Base-by-base conservation (phyloP, 2,113 vertebrate genomes). In the Embiotoca jacksoni region DNA sequence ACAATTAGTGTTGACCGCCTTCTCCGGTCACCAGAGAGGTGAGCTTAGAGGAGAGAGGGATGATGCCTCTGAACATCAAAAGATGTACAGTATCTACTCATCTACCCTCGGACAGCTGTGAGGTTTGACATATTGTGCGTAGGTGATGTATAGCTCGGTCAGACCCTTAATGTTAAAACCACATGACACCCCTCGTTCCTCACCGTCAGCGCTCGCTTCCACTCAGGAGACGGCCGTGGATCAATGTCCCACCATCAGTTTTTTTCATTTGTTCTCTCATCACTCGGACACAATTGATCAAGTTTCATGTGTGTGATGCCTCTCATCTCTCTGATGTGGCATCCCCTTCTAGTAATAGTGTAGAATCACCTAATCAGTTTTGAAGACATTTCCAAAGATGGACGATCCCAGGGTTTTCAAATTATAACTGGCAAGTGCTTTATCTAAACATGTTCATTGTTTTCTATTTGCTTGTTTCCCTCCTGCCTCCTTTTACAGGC, bases 181-280 rank as follows among this genome's bases (percentile, higher is more conserved):
- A 68, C 49, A 33, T 70, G 13, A 31, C 16, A 37, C 33, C 35
- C 31, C 39, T 80, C 57, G 46, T 82, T 82, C 70, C 30, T 49
- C 65, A 44, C 59, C 33, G 55, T 33, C 13, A 41, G 46, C 14
- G 62, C 55, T 9, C 49, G 44, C 8, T 71, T 64, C 52, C 35
- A 46, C 82, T 64, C 3, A 57, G 44, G 14, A 39, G 53, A 14
- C n/a, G 3, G 4, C 70, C 30, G 52, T 6, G 23, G 70, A 78
- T 89, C 64, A 33, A 39, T 80, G 74, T 56, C 41, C 72, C n/a
- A 2, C 36, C 49, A 63, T 85, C 62, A 76, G 59, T 75, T 80
- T 56, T 62, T n/a, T 32, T 69, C 32, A 56, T 77, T 70, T 67
- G 57, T 80, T 47, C 44, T 65, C n/a, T 57, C 14, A n/a, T 78